A percentile compares a stretch with the other conserved stretches of the same genome.
Evolutionary conservation across 1,140 invertebrate genomes (phyloP).

Genomic region (Monomorium pharaonis): DNA sequence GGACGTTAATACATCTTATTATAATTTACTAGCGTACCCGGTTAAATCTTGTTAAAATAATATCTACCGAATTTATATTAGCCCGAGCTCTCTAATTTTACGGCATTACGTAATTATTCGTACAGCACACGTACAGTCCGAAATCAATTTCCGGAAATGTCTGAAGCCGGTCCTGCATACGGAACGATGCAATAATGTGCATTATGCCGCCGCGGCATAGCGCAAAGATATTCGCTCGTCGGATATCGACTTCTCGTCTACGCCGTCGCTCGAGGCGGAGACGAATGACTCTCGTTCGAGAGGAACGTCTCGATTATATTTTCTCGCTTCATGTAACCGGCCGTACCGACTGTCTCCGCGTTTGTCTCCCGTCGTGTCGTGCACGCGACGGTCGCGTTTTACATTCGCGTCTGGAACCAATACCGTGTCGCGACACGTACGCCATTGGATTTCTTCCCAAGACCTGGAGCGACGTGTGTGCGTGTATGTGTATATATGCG

Average conservation of each 20-base stretch:
- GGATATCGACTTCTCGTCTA: slow-evolving; percentile 70
- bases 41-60: background rate
- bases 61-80: background rate
- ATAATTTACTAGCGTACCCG: background rate
- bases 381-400: slow-evolving; percentile 62
- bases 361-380: slow-evolving; percentile 46
- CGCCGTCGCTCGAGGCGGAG: slow-evolving; percentile 38
- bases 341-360: slow-evolving; percentile 52
- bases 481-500: background rate
- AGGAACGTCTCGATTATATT: slow-evolving; percentile 74
- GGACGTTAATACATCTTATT: background rate
- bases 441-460: slow-evolving; percentile 58
- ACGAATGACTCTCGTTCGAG: slow-evolving; percentile 60
- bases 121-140: background rate
- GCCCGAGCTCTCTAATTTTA: background rate
- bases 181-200: background rate
- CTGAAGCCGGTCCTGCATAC: background rate
- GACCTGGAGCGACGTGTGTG: background rate
- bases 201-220: slow-evolving; percentile 5
- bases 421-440: slow-evolving; percentile 63
- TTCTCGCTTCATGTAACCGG: slow-evolving; percentile 67
- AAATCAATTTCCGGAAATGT: background rate
- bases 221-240: slow-evolving; percentile 18
- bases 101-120: background rate
- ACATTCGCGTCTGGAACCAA: slow-evolving; percentile 74